Conservation (phyloP, 2,113 vertebrate genomes). For the Sapajus apella region DNA sequence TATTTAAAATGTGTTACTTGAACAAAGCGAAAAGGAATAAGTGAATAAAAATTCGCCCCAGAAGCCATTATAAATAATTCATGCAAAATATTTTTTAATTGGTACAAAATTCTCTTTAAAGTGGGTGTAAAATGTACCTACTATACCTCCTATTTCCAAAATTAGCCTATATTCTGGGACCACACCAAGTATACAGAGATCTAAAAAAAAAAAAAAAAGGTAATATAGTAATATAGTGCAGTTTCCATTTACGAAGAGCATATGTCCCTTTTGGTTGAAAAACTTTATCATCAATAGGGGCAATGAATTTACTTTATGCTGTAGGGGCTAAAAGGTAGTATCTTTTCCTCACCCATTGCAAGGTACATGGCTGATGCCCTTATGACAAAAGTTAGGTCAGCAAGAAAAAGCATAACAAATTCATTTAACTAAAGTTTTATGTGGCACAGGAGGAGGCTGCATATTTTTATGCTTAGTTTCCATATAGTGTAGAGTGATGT, state of each 20-base stretch:
- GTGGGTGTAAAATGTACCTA: neutral
- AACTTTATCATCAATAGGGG: neutral
- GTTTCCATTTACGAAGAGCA: neutral
- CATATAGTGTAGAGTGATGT: neutral
- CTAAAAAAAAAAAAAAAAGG: neutral
- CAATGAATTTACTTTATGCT: neutral
- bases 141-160: neutral
- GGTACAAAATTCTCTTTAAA: constrained; percentile 54
- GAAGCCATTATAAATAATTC: constrained; percentile 74
- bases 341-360: neutral
- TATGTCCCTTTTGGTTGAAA: neutral
- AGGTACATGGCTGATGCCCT: neutral
- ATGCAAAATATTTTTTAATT: constrained; percentile 65
- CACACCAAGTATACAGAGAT: neutral
- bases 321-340: neutral
- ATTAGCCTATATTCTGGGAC: neutral
- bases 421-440: neutral
- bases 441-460: neutral
- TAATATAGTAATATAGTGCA: neutral
- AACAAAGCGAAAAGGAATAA: constrained; percentile 66
- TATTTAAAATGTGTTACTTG: constrained; percentile 61
- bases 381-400: neutral
- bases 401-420: neutral
- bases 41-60: constrained; percentile 66
- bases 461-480: neutral